These are phyloP conservation scores for Geopemphigus sp. DNA, from an alignment of 1,140 invertebrate genomes.

Conservation along the genomic window DNA sequence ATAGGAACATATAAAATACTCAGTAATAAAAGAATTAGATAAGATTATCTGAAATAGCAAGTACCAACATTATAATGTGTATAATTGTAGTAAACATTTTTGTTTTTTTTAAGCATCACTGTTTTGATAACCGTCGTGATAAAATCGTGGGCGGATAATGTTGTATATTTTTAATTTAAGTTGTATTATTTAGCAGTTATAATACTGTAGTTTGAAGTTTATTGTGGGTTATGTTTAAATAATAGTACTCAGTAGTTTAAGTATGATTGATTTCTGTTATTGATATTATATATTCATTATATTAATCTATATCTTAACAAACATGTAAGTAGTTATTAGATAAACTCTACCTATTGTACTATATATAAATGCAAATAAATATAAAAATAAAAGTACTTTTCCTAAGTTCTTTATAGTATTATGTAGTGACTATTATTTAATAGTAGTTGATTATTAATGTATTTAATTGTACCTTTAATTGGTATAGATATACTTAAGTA, in stretches of 20 bases:
- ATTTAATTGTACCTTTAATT: background rate
- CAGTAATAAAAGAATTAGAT: too few species aligned
- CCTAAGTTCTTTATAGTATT: too few species aligned
- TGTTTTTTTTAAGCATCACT: background rate
- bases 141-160: constrained; percentile 27
- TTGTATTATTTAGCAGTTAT: background rate
- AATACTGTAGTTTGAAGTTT: background rate
- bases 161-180: background rate
- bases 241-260: background rate
- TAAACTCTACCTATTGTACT: background rate
- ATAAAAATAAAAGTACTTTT: background rate
- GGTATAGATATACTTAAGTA: too few species aligned
- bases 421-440: background rate
- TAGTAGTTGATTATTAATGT: background rate
- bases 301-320: background rate
- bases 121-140: background rate
- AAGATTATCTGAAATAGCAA: too few species aligned
- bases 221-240: background rate
- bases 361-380: background rate
- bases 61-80: too few species aligned
- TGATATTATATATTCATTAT: background rate
- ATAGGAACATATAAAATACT: too few species aligned
- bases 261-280: background rate
- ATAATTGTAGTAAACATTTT: too few species aligned
- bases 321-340: background rate